These are phyloP conservation scores for Cryptoprocta ferox DNA, from an alignment of 2,797 vertebrate species.

Conservation along the genomic window DNA sequence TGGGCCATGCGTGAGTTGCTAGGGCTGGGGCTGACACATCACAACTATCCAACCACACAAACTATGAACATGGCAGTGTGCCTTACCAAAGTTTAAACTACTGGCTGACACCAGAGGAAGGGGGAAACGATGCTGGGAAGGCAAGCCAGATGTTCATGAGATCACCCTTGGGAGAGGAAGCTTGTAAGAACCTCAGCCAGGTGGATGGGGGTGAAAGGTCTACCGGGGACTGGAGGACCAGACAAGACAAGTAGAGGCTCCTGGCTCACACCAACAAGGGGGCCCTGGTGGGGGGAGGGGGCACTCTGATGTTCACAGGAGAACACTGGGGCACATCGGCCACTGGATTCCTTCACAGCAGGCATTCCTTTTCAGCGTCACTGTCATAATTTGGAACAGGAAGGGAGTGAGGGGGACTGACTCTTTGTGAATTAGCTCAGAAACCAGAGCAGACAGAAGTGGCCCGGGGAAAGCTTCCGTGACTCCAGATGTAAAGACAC, in stretches of 20 bases:
- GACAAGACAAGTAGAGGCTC: not conserved
- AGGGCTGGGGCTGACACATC: not conserved
- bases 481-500: not conserved
- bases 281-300: too few relatives aligned
- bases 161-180: not conserved
- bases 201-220: not conserved
- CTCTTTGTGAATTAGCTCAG: not conserved
- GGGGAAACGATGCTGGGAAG: not conserved
- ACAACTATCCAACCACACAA: not conserved
- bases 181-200: not conserved
- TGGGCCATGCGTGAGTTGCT: not conserved
- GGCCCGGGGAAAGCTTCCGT: not conserved
- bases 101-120: not conserved
- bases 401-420: not conserved
- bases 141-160: not conserved
- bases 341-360: not conserved
- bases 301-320: not conserved
- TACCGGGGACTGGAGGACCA: not conserved
- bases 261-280: not conserved
- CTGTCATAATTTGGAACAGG: not conserved
- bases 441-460: not conserved
- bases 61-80: not conserved
- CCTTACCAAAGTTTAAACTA: not conserved
- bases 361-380: not conserved
- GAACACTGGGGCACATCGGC: not conserved